phyloP scores from a whole-genome alignment of 2,113 vertebrate species.

The Todiramphus saurophagus region DNA sequence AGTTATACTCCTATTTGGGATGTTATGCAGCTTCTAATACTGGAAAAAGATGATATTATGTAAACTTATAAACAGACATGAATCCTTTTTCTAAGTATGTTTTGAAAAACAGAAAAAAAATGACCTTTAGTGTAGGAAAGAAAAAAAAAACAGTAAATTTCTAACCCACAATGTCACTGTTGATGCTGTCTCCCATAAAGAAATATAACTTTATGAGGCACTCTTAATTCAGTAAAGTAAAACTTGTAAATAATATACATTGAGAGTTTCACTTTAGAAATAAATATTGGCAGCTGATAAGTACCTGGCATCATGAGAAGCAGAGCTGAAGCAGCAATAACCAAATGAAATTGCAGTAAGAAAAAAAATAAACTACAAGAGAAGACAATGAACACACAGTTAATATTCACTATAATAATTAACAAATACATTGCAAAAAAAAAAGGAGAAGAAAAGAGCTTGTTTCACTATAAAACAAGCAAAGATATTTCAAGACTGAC shows the following conservation, averaged over 20 bases:
- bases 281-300: not conserved
- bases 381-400: not conserved
- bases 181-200: not conserved
- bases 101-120: not conserved
- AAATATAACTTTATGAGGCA: not conserved
- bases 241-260: not conserved
- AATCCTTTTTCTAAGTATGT: not conserved
- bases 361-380: not conserved
- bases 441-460: not conserved
- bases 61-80: not conserved
- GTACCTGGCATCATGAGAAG: not conserved
- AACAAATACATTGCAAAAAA: not conserved
- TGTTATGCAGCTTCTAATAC: not conserved
- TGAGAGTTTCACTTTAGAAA: not conserved
- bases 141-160: not conserved
- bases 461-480: not conserved
- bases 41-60: not conserved
- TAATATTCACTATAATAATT: slow-evolving; percentile 1
- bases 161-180: not conserved
- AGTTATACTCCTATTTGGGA: not conserved
- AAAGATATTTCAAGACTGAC: not conserved
- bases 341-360: not conserved
- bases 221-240: not conserved
- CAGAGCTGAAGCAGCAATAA: not conserved
- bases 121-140: rapidly evolving